Conservation (phyloP, 2,113 vertebrate genomes). For the Cricetomys ansorgei region DNA sequence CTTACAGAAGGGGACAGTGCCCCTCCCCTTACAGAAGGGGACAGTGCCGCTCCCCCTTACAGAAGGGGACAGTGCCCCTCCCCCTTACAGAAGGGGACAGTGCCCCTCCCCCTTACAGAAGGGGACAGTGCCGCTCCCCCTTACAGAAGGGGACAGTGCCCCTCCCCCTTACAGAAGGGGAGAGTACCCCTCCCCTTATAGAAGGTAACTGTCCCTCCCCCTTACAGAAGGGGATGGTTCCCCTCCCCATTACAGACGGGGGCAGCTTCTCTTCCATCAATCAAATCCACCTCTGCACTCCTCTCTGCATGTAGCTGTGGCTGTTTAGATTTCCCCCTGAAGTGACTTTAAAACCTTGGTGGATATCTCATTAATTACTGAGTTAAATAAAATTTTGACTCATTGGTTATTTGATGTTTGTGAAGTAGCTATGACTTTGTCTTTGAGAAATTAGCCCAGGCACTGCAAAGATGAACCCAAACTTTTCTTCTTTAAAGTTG, state of each 20-base stretch:
- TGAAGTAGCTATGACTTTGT: background rate
- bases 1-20: too few species aligned
- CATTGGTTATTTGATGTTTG: background rate
- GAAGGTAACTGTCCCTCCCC: too few species aligned
- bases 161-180: too few species aligned
- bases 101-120: too few species aligned
- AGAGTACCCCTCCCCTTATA: too few species aligned
- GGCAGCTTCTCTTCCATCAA: background rate
- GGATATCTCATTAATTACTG: background rate
- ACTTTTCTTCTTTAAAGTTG: background rate
- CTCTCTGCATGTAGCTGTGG: background rate
- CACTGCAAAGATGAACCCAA: background rate
- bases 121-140: too few species aligned
- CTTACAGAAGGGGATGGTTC: too few species aligned
- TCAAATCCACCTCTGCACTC: background rate
- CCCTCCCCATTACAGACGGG: background rate
- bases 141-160: too few species aligned
- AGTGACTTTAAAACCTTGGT: background rate
- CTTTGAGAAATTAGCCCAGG: background rate
- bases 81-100: too few species aligned
- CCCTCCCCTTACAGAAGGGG: too few species aligned
- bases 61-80: too few species aligned
- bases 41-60: too few species aligned
- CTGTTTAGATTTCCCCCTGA: constrained; percentile 6
- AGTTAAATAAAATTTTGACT: constrained; percentile 21